Evolutionary conservation across 2,888 invertebrate species (phyloP).

Genomic region (Drosophila pseudotakahashii): DNA sequence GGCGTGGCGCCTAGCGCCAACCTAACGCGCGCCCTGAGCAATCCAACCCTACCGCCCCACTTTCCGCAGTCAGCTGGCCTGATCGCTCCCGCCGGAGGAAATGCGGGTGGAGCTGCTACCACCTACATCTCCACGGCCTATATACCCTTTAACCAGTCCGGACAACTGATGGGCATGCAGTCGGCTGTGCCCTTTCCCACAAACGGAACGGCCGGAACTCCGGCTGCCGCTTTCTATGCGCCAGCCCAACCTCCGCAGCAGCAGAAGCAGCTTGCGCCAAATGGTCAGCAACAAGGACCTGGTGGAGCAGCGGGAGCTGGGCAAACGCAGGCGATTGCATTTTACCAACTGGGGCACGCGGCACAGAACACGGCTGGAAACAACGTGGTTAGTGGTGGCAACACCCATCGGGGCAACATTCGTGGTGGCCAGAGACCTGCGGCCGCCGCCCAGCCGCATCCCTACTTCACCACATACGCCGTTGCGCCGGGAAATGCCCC

Average conservation of each 20-base stretch:
- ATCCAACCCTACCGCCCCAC: conserved; percentile 50
- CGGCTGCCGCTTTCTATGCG: conserved; percentile 40
- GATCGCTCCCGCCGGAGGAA: conserved; percentile 52
- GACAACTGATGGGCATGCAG: conserved; percentile 48
- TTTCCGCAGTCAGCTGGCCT: conserved; percentile 66
- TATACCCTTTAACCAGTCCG: conserved; percentile 50
- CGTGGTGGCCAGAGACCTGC: conserved; percentile 49
- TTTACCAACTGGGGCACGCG: conserved; percentile 35
- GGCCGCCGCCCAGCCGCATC: conserved; percentile 55
- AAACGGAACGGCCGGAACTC: conserved; percentile 45
- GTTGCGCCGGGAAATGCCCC: conserved; percentile 60
- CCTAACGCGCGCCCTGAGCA: conserved; percentile 55
- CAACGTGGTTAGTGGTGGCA: conserved; percentile 24
- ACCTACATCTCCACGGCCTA: conserved; percentile 51
- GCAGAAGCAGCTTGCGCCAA: conserved; percentile 51
- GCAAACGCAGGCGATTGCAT: conserved; percentile 39
- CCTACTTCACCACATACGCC: conserved; percentile 53
- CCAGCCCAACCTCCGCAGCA: conserved; percentile 37
- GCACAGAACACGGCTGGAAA: conserved; percentile 9
- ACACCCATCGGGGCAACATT: conserved; percentile 44
- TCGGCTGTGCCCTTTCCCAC: conserved; percentile 53
- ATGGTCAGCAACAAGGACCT: conserved; percentile 49
- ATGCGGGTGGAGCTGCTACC: conserved; percentile 27
- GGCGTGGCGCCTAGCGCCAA: conserved; percentile 54
- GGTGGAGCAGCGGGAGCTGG: conserved; percentile 25